phyloP scores from a whole-genome alignment of 2,888 invertebrate species.

The Apoda limacodes region DNA sequence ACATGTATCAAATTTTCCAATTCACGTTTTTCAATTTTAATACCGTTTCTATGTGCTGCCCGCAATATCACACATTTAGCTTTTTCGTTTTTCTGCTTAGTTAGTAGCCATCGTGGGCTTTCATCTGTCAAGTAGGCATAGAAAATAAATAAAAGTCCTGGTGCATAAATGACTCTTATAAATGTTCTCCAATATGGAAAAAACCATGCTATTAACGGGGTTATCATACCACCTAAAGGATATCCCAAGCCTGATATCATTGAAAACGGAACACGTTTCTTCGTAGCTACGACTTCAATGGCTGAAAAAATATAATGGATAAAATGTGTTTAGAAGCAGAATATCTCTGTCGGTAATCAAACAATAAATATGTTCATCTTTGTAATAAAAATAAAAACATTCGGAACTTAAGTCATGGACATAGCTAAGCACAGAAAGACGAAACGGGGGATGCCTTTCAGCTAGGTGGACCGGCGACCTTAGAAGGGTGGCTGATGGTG shows the following conservation, averaged over 20 bases:
- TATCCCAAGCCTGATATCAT: slow-evolving; percentile 35
- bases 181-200: slow-evolving; percentile 77
- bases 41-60: slow-evolving; percentile 63
- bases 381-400: too few relatives aligned
- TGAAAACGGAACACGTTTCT: slow-evolving; percentile 37
- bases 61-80: slow-evolving; percentile 72
- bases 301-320: slow-evolving; percentile 38
- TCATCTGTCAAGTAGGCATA: slow-evolving; percentile 78
- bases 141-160: slow-evolving; percentile 73
- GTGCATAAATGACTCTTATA: slow-evolving; percentile 75
- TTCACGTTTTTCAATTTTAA: slow-evolving; percentile 31
- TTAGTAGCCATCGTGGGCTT: slow-evolving; percentile 84
- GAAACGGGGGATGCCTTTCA: too few relatives aligned
- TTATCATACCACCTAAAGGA: slow-evolving; percentile 28
- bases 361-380: too few relatives aligned
- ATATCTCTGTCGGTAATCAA: too few relatives aligned
- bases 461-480: too few relatives aligned
- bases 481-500: too few relatives aligned
- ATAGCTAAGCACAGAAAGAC: too few relatives aligned
- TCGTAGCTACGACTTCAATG: slow-evolving; percentile 43
- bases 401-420: too few relatives aligned
- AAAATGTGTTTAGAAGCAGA: too few relatives aligned
- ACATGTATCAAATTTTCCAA: slow-evolving; percentile 33
- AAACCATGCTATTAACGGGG: slow-evolving; percentile 36
- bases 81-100: slow-evolving; percentile 73